Evolutionary conservation across 2,888 invertebrate genomes (phyloP), one percentile per base, ranked within the genome.

Genomic region (Artemia sinica): DNA sequence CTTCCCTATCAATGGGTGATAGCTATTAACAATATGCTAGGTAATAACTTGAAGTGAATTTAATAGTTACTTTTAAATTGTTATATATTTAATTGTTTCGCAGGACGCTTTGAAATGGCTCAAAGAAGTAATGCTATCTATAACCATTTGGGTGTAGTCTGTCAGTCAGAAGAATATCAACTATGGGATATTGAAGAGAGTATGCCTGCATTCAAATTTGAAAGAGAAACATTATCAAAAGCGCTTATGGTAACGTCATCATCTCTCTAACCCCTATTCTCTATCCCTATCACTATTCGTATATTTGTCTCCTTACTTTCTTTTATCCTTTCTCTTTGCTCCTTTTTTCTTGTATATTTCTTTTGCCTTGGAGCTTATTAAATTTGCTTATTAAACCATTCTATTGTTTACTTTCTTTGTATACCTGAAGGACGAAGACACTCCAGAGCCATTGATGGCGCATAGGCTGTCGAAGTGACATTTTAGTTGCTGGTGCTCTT

Each of bases 121-220:
- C 73, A 71, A 65, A 72, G 72, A 77, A 78, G 80, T 80, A 69
- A 77, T 77, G 51, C 77, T 80, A 72, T 81, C 81, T 71, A 76
- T 80, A 73, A 63, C 58, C 11, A 49, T 13, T 66, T 72, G 41
- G 68, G 70, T 11, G 67, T 71, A 7, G 51, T 86, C 52, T 87
- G 88, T 0, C 85, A 88, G 75, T 85, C 84, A 13, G 83, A 84
- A 73, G 86, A 86, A 72, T 76, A 89, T 58, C 84, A 84, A 74
- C 75, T 88, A 28, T 91, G 88, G 84, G 81, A 85, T 70, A 76
- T 80, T 0, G 82, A 82, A 9, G 84, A 81, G 69, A 86, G 84
- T 0, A 84, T 85, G 73, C 80, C 84, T 49, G 76, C 83, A 11
- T 77, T 77, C 6, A 81, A 80, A 71, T 85, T 84, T 74, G 77